Conservation (phyloP, 2,888 invertebrate species). For the Hanleya hanleyi region DNA sequence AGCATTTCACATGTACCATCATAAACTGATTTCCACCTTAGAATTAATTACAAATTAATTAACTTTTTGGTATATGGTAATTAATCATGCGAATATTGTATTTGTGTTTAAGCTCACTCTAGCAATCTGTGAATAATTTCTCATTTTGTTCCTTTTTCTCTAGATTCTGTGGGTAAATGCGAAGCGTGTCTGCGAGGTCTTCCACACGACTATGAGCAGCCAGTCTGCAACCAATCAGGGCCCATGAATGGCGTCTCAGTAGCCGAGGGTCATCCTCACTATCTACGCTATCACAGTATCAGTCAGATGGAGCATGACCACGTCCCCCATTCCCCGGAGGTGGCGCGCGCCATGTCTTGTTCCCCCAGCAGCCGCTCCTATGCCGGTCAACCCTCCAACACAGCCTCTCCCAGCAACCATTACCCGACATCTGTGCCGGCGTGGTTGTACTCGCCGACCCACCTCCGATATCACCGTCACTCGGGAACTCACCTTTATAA, state of each 20-base stretch:
- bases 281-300: conserved; percentile 63
- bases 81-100: too few relatives aligned
- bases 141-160: neutral
- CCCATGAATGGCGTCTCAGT: neutral
- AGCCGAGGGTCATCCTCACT: conserved; percentile 30
- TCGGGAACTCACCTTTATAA: neutral
- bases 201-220: conserved; percentile 23
- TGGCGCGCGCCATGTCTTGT: conserved; percentile 50
- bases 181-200: conserved; percentile 9
- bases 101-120: neutral
- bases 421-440: neutral
- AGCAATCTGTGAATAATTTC: neutral
- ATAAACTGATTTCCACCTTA: too few relatives aligned
- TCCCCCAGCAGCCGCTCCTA: conserved; percentile 36
- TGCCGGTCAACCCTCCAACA: neutral
- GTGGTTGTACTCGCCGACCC: neutral
- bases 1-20: too few relatives aligned
- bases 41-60: too few relatives aligned
- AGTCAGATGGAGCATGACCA: conserved; percentile 55
- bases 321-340: conserved; percentile 46
- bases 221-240: neutral
- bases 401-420: neutral
- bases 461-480: neutral
- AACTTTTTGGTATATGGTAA: too few relatives aligned
- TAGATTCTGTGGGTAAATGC: neutral